Evolutionary conservation across 2,113 vertebrate genomes (phyloP).

Genomic region (Coreoperca whiteheadi): DNA sequence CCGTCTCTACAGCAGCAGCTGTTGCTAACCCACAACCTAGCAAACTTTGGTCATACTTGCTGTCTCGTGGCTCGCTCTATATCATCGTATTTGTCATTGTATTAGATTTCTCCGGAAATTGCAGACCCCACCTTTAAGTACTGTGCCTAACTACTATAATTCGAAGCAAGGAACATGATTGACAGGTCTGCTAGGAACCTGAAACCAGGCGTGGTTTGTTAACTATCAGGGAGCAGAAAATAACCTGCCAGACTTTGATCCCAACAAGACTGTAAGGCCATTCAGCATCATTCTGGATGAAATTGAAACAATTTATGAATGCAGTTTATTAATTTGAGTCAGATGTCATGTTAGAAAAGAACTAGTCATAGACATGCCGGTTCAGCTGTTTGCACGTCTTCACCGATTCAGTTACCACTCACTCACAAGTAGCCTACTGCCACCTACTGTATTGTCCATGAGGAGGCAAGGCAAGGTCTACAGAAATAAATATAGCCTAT

Average conservation of each 20-base stretch:
- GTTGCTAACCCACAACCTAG: too few relatives aligned
- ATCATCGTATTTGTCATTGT: too few relatives aligned
- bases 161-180: not conserved
- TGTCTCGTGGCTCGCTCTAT: too few relatives aligned
- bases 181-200: not conserved
- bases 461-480: not conserved
- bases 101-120: too few relatives aligned
- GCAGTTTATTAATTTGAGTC: not conserved
- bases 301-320: not conserved
- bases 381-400: not conserved
- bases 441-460: not conserved
- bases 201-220: not conserved
- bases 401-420: not conserved
- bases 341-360: not conserved
- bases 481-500: not conserved
- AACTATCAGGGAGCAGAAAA: not conserved
- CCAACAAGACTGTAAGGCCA: not conserved
- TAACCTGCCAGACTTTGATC: not conserved
- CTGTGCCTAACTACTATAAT: not conserved
- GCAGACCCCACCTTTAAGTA: too few relatives aligned
- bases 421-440: not conserved
- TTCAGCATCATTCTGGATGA: not conserved
- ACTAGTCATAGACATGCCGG: not conserved
- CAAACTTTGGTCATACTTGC: too few relatives aligned
- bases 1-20: too few relatives aligned